These are phyloP conservation scores for Campoplex capitator DNA, from an alignment of 2,888 invertebrate genomes.

Conservation along the genomic window DNA sequence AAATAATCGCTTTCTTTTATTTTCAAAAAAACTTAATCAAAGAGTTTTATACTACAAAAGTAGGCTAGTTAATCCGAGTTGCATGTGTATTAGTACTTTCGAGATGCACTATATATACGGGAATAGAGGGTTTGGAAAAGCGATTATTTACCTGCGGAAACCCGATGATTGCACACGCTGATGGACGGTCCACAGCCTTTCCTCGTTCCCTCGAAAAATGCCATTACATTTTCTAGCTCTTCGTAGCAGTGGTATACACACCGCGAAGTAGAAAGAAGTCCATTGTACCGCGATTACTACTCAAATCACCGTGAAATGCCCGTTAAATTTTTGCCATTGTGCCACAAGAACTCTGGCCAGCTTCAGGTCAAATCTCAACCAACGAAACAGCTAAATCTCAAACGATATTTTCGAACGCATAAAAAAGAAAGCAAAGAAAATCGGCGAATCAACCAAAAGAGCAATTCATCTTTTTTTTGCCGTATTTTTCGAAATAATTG, in stretches of 20 bases:
- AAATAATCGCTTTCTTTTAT: not conserved
- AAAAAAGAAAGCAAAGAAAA: not conserved
- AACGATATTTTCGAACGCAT: not conserved
- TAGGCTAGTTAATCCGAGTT: not conserved
- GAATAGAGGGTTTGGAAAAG: slow-evolving; percentile 50
- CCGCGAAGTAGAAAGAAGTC: slow-evolving; percentile 60
- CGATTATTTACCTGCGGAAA: slow-evolving; percentile 77
- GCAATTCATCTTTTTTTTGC: not conserved
- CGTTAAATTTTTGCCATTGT: slow-evolving; percentile 79
- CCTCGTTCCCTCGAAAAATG: slow-evolving; percentile 61
- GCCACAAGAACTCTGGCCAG: slow-evolving; percentile 42
- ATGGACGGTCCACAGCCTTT: slow-evolving; percentile 56
- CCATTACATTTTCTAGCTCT: slow-evolving; percentile 30
- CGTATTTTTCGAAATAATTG: not conserved
- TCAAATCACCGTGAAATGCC: slow-evolving; percentile 83
- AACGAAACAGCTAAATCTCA: slow-evolving; percentile 24
- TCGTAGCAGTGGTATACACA: not conserved
- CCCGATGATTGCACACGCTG: slow-evolving; percentile 77
- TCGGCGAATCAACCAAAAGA: not conserved
- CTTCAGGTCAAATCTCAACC: slow-evolving; percentile 57
- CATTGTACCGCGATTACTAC: slow-evolving; percentile 82
- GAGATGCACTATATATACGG: not conserved
- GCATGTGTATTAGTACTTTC: not conserved
- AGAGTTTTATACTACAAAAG: not conserved
- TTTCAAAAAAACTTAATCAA: not conserved